Evolutionary conservation across 2,113 vertebrate genomes (phyloP).

Genomic region (Pavo muticus): DNA sequence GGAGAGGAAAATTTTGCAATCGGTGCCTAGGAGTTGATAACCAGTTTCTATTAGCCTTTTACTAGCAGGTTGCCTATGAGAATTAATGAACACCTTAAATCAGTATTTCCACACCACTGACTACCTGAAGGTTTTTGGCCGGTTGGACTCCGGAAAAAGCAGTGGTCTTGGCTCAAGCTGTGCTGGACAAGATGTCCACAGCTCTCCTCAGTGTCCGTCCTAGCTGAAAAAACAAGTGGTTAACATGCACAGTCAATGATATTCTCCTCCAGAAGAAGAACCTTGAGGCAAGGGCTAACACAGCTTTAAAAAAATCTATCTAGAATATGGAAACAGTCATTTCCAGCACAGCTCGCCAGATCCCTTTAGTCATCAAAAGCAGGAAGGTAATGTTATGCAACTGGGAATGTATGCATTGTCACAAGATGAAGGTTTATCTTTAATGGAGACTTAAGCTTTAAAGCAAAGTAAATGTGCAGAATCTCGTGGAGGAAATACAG

Average conservation of each 20-base stretch:
- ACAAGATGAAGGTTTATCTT: not conserved
- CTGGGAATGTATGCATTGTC: not conserved
- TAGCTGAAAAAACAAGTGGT: not conserved
- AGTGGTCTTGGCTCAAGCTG: not conserved
- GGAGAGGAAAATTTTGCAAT: slow-evolving; percentile 20
- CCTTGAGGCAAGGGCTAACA: not conserved
- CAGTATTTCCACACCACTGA: not conserved
- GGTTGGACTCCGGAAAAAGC: not conserved
- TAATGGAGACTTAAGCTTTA: not conserved
- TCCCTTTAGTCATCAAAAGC: not conserved
- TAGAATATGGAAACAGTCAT: not conserved
- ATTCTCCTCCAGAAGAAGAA: not conserved
- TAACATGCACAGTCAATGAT: not conserved
- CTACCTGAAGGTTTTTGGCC: not conserved
- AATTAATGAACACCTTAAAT: not conserved
- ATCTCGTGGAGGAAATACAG: not conserved
- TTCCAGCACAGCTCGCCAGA: not conserved
- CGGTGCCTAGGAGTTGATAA: not conserved
- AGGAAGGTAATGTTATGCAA: not conserved
- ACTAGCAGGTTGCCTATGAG: not conserved
- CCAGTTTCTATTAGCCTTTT: not conserved
- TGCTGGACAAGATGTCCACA: not conserved
- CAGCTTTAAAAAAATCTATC: not conserved
- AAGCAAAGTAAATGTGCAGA: not conserved
- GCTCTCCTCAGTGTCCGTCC: not conserved